phyloP scores from a whole-genome alignment of 2,113 vertebrate species.

The human region GRCh38 chr20:11888001-11888500 shows the following conservation, averaged over 20 bases:
- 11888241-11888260: constrained; percentile 28
- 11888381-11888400: not conserved
- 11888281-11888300: not conserved
- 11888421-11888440: constrained; percentile 4
- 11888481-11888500: not conserved
- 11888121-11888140: not conserved
- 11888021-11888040: constrained; percentile 9
- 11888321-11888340: not conserved
- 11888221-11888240: not conserved
- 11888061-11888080: constrained; percentile 55
- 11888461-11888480: constrained; percentile 24
- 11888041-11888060: constrained; percentile 38
- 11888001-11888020: not conserved
- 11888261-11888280: not conserved
- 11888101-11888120: constrained; percentile 24
- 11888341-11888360: constrained; percentile 30
- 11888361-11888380: not conserved
- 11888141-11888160: not conserved
- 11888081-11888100: not conserved
- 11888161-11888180: constrained; percentile 14
- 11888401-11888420: not conserved
- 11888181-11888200: not conserved
- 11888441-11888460: not conserved
- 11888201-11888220: not conserved
- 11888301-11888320: not conserved